A percentile compares a stretch with the other conserved stretches of the same genome.
These are phyloP conservation scores for Clusia tigrina DNA, from an alignment of 2,888 invertebrate genomes.

Conservation along the genomic window DNA sequence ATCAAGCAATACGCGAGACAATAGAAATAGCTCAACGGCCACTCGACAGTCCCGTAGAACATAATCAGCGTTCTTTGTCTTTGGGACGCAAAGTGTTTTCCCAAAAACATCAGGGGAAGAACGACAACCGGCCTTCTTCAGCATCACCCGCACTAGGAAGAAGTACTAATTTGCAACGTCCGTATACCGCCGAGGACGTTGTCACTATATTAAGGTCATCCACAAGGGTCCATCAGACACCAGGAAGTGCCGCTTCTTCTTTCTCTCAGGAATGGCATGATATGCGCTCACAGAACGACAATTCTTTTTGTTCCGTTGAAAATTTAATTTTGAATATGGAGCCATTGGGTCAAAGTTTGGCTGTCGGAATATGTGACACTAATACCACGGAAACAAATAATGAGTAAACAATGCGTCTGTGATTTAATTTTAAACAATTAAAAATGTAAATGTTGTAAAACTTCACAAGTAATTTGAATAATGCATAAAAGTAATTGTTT, in stretches of 20 bases:
- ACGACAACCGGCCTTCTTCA: too few species aligned
- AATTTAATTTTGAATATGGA: constrained; percentile 60
- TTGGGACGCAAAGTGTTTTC: constrained; percentile 47
- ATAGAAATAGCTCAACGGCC: constrained; percentile 49
- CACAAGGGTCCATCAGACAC: constrained; percentile 41
- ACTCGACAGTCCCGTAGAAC: constrained; percentile 40
- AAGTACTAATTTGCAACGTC: constrained; percentile 34
- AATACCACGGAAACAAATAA: constrained; percentile 27
- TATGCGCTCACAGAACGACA: constrained; percentile 33
- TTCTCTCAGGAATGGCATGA: constrained; percentile 27
- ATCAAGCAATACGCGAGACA: constrained; percentile 42
- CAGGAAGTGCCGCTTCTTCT: constrained; percentile 22
- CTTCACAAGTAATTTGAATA: too few species aligned
- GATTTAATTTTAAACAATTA: constrained; percentile 49
- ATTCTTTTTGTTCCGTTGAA: constrained; percentile 55
- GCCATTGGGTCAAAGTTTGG: constrained; percentile 57
- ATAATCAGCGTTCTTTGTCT: constrained; percentile 50
- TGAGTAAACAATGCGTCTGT: constrained; percentile 57
- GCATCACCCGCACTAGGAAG: constrained; percentile 32
- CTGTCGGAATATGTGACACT: constrained; percentile 38
- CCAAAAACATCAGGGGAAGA: constrained; percentile 34
- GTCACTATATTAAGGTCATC: constrained; percentile 59
- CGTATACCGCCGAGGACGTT: constrained; percentile 60
- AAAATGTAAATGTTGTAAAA: constrained; percentile 16
- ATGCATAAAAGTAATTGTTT: too few species aligned